phyloP scores from a whole-genome alignment of 92 coral and sea anemone species.

The Scolanthus callimorphus region DNA sequence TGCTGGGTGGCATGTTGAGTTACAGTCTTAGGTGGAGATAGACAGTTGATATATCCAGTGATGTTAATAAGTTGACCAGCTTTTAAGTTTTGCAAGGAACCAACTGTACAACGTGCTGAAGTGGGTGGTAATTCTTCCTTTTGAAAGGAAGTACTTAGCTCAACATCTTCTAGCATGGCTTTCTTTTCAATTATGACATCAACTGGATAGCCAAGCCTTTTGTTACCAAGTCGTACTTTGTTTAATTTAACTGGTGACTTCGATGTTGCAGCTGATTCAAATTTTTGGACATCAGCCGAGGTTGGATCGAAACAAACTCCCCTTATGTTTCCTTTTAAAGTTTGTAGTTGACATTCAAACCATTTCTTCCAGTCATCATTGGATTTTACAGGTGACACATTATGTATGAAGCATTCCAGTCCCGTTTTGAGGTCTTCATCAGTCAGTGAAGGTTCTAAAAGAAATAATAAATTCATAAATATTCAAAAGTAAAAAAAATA shows the following conservation, averaged over 20 bases:
- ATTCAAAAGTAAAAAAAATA: no score
- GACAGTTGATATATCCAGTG: constrained; percentile 12
- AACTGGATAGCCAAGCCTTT: constrained; percentile 29
- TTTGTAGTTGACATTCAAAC: constrained; percentile 32
- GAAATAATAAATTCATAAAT: constrained; percentile 1
- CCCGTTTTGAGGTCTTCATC: constrained; percentile 19
- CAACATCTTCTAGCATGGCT: constrained; percentile 31
- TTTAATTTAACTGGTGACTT: constrained; percentile 33
- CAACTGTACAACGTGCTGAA: constrained; percentile 6
- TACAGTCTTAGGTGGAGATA: constrained; percentile 10
- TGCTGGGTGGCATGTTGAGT: constrained; percentile 14
- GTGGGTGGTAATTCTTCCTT: constrained; percentile 29
- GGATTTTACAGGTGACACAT: constrained; percentile 30
- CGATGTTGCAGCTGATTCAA: no score
- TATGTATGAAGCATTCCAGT: constrained; percentile 26
- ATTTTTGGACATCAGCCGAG: constrained; percentile 19
- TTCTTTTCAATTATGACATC: constrained; percentile 37
- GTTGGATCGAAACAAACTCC: constrained; percentile 41
- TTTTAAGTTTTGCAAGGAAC: constrained; percentile 10
- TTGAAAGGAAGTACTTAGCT: constrained; percentile 32
- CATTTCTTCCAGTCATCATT: constrained; percentile 26
- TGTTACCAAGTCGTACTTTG: constrained; percentile 22
- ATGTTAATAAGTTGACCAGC: constrained; percentile 15
- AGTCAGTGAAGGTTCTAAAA: constrained; percentile 26
- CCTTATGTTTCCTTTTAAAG: constrained; percentile 35